Conservation (phyloP, 2,888 invertebrate genomes). For the Hirtodrosophila confusa region DNA sequence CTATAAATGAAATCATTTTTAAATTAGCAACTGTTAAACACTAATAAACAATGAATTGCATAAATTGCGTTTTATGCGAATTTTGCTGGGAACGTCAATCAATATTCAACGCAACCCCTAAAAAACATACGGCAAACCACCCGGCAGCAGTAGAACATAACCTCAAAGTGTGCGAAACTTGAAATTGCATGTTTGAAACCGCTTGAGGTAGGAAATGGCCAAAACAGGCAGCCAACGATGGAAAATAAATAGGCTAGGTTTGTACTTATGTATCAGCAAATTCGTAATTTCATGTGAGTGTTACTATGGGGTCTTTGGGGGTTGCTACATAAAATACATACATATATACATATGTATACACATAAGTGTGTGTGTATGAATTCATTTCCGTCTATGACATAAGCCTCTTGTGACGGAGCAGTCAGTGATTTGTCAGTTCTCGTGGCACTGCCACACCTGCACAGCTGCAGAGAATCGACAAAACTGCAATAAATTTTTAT, state of each 20-base stretch:
- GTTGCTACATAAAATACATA: slow-evolving; percentile 41
- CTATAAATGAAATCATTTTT: not conserved
- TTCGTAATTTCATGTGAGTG: slow-evolving; percentile 34
- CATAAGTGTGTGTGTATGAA: slow-evolving; percentile 18
- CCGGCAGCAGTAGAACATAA: slow-evolving; percentile 49
- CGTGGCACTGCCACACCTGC: slow-evolving; percentile 6
- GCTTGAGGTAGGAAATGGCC: slow-evolving; percentile 68
- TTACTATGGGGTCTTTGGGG: slow-evolving; percentile 28
- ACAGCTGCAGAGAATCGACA: slow-evolving; percentile 19
- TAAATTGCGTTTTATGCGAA: not conserved
- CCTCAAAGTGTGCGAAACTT: slow-evolving; percentile 39
- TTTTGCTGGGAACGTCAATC: slow-evolving; percentile 22
- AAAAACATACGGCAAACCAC: not conserved
- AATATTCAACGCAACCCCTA: slow-evolving; percentile 31
- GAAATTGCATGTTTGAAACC: slow-evolving; percentile 38
- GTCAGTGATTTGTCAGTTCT: not conserved
- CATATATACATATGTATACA: slow-evolving; percentile 1
- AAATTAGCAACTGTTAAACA: slow-evolving; percentile 13
- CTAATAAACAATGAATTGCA: not conserved
- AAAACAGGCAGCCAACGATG: not conserved
- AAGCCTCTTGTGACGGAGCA: slow-evolving; percentile 21
- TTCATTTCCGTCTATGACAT: slow-evolving; percentile 54
- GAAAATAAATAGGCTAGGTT: not conserved
- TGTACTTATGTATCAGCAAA: slow-evolving; percentile 15
- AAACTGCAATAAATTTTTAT: slow-evolving; percentile 38